Evolutionary conservation across 2,797 vertebrate genomes (phyloP), one percentile per base, ranked within the genome.

Genomic region (Pantherophis vulpinus): DNA sequence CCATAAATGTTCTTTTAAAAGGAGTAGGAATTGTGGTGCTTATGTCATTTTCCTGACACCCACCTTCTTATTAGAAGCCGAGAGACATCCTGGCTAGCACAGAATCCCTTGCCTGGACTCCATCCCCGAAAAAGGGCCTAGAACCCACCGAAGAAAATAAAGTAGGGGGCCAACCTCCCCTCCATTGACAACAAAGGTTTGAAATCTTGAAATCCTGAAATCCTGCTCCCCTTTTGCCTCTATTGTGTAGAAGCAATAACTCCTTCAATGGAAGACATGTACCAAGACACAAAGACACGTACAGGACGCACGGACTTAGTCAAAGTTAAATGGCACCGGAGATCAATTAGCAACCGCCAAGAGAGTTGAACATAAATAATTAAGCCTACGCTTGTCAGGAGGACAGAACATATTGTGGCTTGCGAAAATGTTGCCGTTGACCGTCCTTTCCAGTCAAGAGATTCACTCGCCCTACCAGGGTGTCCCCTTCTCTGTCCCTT

Each of bases 321-420:
- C 66, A 27, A 54, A 10, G 51, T 74, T 58, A 27, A 88, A 66
- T 4, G 7, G 32, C 54, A 29, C 32, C 27, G 8, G 54, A 74
- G 91, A 59, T 88, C 87, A 51, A 88, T 92, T 88, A 92, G 54
- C 20, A 6, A 37, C 32, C 3, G 54, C 61, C n/a, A 87, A 1
- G 32, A 74, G 54, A 59, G 9, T 51, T 2, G 63, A n/a, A 20
- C 63, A 59, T 92, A 37, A 92, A 92, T 92, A 88, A 92, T 92
- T 59, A 88, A 92, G 54, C 12, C 86, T 74, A 79, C 55, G 47
- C 60, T 92, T 92, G 91, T 92, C 87, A 59, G 91, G 59, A 92
- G 32, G 59, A 25, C 8, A 47, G 23, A 74, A 74, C 63, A 23
- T 9, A 29, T 4, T n/a, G 32, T 14, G 13, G 60, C 3, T 37